Percentiles rank a stretch among this genome's conserved stretches.
Evolutionary conservation across 2,888 invertebrate species (phyloP).

Genomic region (Cataglyphis livida): DNA sequence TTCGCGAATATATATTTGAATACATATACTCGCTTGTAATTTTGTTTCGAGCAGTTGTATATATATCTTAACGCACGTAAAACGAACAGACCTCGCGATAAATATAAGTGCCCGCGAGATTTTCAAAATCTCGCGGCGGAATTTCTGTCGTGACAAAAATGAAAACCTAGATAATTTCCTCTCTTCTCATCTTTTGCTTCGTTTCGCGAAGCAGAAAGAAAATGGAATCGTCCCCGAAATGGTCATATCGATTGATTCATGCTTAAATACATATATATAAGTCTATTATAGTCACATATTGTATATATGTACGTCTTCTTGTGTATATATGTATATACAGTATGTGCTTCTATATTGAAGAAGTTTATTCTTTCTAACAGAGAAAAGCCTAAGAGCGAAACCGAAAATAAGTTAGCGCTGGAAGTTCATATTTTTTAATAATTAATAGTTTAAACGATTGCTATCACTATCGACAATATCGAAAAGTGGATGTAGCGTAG

Average conservation of each 20-base stretch:
- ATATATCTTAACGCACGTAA: neutral
- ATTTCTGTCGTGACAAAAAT: neutral
- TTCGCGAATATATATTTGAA: neutral
- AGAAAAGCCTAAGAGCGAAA: no score
- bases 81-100: neutral
- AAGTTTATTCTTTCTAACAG: neutral
- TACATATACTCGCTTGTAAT: neutral
- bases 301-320: no score
- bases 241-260: constrained; percentile 21
- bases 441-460: no score
- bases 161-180: neutral
- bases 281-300: neutral
- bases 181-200: neutral
- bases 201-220: neutral
- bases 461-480: no score
- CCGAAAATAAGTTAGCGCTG: no score
- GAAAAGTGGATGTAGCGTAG: no score
- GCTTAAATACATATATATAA: constrained; percentile 18
- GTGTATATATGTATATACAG: no score
- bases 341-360: neutral
- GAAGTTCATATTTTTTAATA: no score
- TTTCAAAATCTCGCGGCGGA: constrained; percentile 30
- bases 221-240: constrained; percentile 19
- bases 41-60: neutral
- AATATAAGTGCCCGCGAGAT: neutral